phyloP scores from a whole-genome alignment of 2,797 vertebrate species.

The Anas georgica region DNA sequence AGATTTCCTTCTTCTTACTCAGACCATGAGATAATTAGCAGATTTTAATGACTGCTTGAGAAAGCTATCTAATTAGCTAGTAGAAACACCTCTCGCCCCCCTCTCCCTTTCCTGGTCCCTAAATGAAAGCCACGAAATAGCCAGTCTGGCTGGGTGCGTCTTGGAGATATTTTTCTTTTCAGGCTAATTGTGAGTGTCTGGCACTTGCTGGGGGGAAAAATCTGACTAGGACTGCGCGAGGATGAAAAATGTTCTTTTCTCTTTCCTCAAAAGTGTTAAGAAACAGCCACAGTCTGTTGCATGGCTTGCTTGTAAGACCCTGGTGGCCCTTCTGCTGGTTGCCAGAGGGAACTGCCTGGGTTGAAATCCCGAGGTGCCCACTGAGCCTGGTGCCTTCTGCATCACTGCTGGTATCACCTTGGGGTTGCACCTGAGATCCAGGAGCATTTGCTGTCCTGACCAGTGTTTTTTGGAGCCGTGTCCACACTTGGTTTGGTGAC shows the following conservation, averaged over 20 bases:
- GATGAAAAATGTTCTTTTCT: not conserved
- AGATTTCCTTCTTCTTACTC: conserved; percentile 55
- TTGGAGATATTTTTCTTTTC: conserved; percentile 21
- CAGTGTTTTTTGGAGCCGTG: not conserved
- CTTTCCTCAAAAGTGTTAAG: not conserved
- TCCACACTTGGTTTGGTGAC: not conserved
- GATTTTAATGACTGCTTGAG: conserved; percentile 78
- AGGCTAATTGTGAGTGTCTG: conserved; percentile 4
- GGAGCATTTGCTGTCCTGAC: rapidly evolving
- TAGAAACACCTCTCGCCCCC: not conserved
- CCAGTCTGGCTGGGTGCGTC: not conserved
- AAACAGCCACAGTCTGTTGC: not conserved
- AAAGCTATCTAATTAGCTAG: conserved; percentile 79
- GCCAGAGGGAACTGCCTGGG: too few species aligned
- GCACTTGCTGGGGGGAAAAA: not conserved
- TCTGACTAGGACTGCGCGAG: not conserved
- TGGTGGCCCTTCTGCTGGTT: not conserved
- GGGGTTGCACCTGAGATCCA: not conserved
- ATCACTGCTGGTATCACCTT: rapidly evolving
- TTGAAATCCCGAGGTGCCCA: not conserved
- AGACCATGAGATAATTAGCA: conserved; percentile 76
- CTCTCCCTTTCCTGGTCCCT: not conserved
- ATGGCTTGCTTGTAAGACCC: not conserved
- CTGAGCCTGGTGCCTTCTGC: not conserved
- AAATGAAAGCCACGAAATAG: conserved; percentile 21